Conservation (phyloP, 2,113 vertebrate species). For the Gallinago paraguaiae region DNA sequence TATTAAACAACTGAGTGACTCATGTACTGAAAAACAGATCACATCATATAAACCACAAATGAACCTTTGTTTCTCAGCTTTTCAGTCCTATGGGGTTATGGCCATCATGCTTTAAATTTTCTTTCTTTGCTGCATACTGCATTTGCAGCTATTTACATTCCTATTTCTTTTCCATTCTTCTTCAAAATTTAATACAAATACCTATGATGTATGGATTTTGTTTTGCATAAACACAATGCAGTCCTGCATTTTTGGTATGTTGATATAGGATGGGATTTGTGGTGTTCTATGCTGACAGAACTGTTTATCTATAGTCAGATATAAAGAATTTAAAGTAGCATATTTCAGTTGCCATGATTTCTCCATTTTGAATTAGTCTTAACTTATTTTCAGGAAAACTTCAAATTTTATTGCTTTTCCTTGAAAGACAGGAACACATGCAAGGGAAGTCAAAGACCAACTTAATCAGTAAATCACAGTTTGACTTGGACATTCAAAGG, state of each 20-base stretch:
- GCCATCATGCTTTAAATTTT: background rate
- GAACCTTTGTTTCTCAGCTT: background rate
- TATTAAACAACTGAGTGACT: background rate
- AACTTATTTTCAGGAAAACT: background rate
- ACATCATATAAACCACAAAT: background rate
- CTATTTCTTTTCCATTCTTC: background rate
- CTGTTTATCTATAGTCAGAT: background rate
- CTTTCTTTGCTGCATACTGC: background rate
- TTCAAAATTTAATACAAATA: background rate
- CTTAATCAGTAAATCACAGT: background rate
- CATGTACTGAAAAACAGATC: background rate
- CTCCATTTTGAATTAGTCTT: background rate
- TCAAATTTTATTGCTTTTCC: background rate
- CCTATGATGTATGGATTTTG: background rate
- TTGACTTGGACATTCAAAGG: background rate
- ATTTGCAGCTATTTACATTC: background rate
- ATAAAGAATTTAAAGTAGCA: background rate
- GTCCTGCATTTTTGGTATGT: background rate
- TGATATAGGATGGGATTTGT: background rate
- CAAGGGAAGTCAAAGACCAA: background rate
- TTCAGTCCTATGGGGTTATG: background rate
- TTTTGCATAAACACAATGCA: background rate
- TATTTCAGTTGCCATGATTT: background rate
- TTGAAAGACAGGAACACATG: background rate
- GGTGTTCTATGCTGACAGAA: background rate